phyloP scores from a whole-genome alignment of 1,140 invertebrate genomes.

The Teleogryllus occipitalis region DNA sequence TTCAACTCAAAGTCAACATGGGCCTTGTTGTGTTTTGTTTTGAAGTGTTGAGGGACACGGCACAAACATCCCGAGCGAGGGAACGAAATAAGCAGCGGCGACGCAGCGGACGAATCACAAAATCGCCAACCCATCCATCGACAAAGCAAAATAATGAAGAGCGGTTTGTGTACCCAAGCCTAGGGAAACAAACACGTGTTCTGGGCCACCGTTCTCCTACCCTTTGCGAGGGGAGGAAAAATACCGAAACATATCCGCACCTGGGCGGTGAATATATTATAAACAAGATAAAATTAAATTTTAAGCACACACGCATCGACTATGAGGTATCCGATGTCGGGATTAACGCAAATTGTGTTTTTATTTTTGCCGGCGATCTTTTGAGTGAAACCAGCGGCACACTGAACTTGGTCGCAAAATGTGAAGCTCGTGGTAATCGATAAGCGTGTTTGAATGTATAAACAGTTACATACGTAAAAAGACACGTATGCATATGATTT shows the following conservation, averaged over 20 bases:
- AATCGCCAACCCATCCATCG: conserved; percentile 3
- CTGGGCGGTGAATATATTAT: not conserved
- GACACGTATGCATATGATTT: too few relatives aligned
- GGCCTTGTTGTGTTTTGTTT: not conserved
- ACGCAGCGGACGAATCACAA: not conserved
- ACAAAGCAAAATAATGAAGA: conserved; percentile 5
- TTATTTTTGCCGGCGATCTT: not conserved
- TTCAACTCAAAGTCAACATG: conserved; percentile 4
- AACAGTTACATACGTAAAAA: too few relatives aligned
- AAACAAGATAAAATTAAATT: conserved; percentile 2
- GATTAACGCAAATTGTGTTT: not conserved
- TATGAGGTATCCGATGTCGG: not conserved
- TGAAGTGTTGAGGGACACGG: not conserved
- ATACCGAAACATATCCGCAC: not conserved
- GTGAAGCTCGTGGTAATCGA: too few relatives aligned
- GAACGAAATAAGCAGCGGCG: not conserved
- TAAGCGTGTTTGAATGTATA: too few relatives aligned
- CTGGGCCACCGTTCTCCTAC: not conserved
- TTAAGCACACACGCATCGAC: not conserved
- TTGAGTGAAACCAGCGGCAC: too few relatives aligned
- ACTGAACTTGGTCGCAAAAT: too few relatives aligned
- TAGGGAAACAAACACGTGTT: conserved; percentile 4
- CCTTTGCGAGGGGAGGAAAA: not conserved
- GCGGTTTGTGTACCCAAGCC: not conserved
- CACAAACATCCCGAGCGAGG: not conserved